phyloP scores from a whole-genome alignment of 2,888 invertebrate genomes.

The Poecilus cupreus region DNA sequence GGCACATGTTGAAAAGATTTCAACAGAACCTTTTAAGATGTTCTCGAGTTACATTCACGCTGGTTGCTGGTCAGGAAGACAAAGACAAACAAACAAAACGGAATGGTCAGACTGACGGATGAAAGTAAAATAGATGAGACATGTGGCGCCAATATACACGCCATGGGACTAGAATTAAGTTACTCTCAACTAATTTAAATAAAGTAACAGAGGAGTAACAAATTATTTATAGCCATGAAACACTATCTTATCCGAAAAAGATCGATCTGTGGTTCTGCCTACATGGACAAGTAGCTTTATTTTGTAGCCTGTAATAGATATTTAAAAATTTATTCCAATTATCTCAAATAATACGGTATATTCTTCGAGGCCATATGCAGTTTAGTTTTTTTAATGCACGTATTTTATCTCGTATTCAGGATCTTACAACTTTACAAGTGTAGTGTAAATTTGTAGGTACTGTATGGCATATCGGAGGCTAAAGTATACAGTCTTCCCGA shows the following conservation, averaged over 20 bases:
- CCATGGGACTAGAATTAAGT: conserved; percentile 2
- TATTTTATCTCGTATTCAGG: no score
- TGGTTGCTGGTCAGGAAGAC: conserved; percentile 43
- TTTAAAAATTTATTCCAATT: conserved; percentile 18
- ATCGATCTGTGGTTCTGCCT: conserved; percentile 7
- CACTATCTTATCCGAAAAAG: conserved; percentile 17
- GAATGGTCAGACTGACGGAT: conserved; percentile 46
- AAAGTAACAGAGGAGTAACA: conserved; percentile 1
- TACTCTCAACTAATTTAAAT: conserved; percentile 35
- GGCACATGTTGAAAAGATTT: conserved; percentile 32
- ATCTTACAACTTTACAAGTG: no score
- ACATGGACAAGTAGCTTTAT: background rate
- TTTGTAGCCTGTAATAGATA: conserved; percentile 10
- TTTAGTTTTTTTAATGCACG: no score
- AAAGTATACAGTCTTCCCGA: no score
- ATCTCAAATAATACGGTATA: background rate
- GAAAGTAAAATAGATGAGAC: conserved; percentile 32
- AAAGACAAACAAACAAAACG: conserved; percentile 44
- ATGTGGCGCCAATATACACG: conserved; percentile 37
- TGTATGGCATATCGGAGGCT: no score
- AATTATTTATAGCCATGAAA: conserved; percentile 27
- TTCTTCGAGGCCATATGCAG: no score
- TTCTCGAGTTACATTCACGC: conserved; percentile 35
- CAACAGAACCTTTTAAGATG: conserved; percentile 50
- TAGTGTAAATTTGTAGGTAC: no score